Percentiles rank a stretch among this genome's conserved stretches.
Evolutionary conservation across 1,140 invertebrate genomes (phyloP).

Genomic region (Danaus melanippus): DNA sequence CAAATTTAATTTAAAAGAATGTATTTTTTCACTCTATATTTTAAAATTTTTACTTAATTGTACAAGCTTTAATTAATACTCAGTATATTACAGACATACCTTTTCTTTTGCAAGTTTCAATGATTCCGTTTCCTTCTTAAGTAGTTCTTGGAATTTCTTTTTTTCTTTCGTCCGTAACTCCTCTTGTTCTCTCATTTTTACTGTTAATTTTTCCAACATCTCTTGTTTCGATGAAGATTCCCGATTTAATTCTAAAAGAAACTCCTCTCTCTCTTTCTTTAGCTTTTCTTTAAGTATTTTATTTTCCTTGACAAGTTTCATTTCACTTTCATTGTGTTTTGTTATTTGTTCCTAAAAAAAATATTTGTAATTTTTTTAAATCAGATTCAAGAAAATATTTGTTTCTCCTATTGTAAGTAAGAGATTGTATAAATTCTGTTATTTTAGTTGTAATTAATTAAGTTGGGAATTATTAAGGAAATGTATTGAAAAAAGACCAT

Average conservation of each 20-base stretch:
- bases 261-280: constrained; percentile 61
- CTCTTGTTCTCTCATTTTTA: constrained; percentile 52
- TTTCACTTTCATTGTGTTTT: constrained; percentile 48
- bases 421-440: neutral
- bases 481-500: too few relatives aligned
- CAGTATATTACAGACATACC: constrained; percentile 24
- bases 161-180: constrained; percentile 44
- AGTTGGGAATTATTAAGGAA: too few relatives aligned
- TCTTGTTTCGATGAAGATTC: constrained; percentile 69
- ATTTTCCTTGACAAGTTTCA: constrained; percentile 51
- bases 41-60: neutral
- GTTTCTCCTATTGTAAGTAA: neutral
- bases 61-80: neutral
- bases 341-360: constrained; percentile 49
- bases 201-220: constrained; percentile 50
- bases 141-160: constrained; percentile 36
- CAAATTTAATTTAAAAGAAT: neutral
- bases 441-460: too few relatives aligned
- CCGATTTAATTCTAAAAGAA: constrained; percentile 62
- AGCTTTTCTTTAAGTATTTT: constrained; percentile 64
- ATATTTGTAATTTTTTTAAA: constrained; percentile 1
- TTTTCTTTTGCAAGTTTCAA: constrained; percentile 48
- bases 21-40: neutral
- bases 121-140: constrained; percentile 42
- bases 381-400: neutral